phyloP scores from a whole-genome alignment of 1,140 invertebrate genomes.

The Camponotus vicinus region DNA sequence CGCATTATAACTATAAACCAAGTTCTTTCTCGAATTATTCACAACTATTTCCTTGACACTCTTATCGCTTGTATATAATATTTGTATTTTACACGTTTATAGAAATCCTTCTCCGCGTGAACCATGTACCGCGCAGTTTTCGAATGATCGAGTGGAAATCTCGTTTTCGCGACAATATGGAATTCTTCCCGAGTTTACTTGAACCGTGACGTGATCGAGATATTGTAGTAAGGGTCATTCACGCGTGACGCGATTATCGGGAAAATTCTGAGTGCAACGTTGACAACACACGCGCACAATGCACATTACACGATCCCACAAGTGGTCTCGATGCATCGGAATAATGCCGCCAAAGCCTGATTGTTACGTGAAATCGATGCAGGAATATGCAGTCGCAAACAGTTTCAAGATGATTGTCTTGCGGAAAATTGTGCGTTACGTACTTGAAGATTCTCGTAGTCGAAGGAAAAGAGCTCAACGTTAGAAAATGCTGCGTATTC shows the following conservation, averaged over 20 bases:
- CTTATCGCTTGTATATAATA: neutral
- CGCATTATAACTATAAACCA: neutral
- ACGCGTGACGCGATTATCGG: conserved; percentile 25
- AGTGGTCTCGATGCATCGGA: conserved; percentile 25
- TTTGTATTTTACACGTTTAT: neutral
- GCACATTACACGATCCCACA: conserved; percentile 8
- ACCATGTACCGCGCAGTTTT: neutral
- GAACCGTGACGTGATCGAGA: conserved; percentile 34
- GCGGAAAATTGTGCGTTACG: neutral
- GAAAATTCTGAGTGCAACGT: conserved; percentile 39
- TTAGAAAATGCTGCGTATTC: neutral
- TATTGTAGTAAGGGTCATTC: conserved; percentile 20
- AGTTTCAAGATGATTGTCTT: conserved; percentile 37
- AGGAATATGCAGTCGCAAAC: conserved; percentile 3
- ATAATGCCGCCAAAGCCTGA: conserved; percentile 10
- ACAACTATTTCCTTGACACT: neutral
- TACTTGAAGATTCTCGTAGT: neutral
- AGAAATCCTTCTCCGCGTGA: neutral
- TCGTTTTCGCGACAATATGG: neutral
- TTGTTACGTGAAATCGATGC: conserved; percentile 42
- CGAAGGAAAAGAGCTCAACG: neutral
- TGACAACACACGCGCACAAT: neutral
- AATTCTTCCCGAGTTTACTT: conserved; percentile 3
- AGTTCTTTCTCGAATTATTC: neutral
- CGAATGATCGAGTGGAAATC: conserved; percentile 17